Conservation (phyloP, 2,113 vertebrate genomes). For the Stegostoma tigrinum region DNA sequence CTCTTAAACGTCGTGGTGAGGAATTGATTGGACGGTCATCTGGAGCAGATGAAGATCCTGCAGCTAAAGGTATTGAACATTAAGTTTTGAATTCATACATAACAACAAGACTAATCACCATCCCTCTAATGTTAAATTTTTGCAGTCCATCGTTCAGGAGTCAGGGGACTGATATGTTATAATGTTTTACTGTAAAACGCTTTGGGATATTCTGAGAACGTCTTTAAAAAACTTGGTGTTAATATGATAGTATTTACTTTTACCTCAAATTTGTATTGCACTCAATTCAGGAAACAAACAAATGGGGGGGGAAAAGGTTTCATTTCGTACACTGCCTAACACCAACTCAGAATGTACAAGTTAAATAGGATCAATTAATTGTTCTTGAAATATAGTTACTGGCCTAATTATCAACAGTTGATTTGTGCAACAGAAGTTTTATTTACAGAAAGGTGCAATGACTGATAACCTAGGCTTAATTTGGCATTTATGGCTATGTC, state of each 20-base stretch:
- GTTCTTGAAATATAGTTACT: neutral
- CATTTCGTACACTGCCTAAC: neutral
- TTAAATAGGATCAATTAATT: neutral
- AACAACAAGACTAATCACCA: neutral
- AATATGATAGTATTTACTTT: neutral
- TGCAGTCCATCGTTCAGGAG: neutral
- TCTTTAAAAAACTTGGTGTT: neutral
- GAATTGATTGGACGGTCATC: slow-evolving; percentile 81
- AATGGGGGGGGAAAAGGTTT: neutral
- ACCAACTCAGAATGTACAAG: neutral
- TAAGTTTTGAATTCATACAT: neutral
- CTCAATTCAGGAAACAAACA: neutral
- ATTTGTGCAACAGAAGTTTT: neutral
- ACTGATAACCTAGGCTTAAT: neutral
- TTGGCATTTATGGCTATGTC: neutral
- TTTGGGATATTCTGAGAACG: too few relatives aligned
- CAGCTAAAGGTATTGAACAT: slow-evolving; percentile 74
- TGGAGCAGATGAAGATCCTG: slow-evolving; percentile 76
- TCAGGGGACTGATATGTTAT: neutral
- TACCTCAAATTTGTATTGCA: neutral
- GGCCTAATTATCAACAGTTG: neutral
- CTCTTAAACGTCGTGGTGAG: slow-evolving; percentile 80
- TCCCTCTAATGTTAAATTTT: neutral
- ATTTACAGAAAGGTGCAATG: neutral
- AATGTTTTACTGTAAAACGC: too few relatives aligned